Evolutionary conservation across 2,797 vertebrate species (phyloP), one percentile per base, ranked within the genome.

Genomic region (Gallirallus australis): DNA sequence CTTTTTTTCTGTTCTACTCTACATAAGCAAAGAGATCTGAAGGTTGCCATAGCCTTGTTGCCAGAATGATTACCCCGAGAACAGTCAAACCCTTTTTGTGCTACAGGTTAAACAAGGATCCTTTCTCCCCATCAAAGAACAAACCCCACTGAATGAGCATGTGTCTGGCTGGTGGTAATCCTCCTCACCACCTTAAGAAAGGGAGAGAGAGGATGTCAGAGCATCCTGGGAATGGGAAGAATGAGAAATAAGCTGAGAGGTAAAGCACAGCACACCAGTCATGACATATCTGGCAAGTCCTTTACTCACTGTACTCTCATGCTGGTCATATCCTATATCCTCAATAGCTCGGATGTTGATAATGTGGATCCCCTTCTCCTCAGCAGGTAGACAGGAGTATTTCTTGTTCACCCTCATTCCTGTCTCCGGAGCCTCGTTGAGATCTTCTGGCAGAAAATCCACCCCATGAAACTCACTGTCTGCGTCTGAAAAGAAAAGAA

Each of bases 361-460:
- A 95, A 98, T 98, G 94, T 99, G 98, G 65, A 97, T 96, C 40
- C 98, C 98, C 96, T 98, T 98, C 83, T 99, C 99, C 69, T 98
- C 98, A 1, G 96, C 97, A 8, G 98, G 98, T 16, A 99, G 98
- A 11, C 98, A 98, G 66, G 98, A 98, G 94, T 99, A 99, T 86
- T 97, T 97, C 68, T 99, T 99, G 76, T 94, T 98, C 91, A 97
- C 97, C 95, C 96, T 98, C 99, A 99, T 99, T 48, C 83, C 97
- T 70, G 66, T 79, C 91, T 96, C 79, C 54, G 68, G 89, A 88
- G 76, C 90, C 52, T 96, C 93, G n/a, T 72, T 83, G 70, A 94
- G 68, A 72, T 97, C 96, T 71, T 96, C 97, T 78, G 97, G 96
- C 97, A 97, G 96, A 92, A 97, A 97, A 97, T 97, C 94, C 95